Conservation (phyloP, 30 jellyfish, hydroid and myxozoan species). For the Turritopsis rubra region DNA sequence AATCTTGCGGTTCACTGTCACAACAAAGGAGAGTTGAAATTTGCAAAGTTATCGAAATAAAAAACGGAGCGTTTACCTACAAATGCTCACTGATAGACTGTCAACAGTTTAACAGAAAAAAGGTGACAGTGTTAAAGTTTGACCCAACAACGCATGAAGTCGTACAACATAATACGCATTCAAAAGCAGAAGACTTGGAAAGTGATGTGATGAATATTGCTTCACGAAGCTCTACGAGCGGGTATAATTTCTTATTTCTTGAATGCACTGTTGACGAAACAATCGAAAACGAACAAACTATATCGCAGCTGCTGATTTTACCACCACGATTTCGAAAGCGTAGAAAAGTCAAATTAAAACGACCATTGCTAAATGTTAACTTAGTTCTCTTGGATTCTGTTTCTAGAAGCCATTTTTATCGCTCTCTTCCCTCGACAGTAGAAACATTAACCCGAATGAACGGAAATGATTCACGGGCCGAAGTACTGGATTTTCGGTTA, state of each 20-base stretch:
- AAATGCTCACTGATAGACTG: slow-evolving; percentile 15
- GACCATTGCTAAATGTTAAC: slow-evolving; percentile 26
- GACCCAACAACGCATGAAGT: background rate
- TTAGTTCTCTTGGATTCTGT: slow-evolving; percentile 60
- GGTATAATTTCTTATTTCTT: slow-evolving; percentile 42
- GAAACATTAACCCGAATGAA: slow-evolving; percentile 27
- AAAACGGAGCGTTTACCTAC: background rate
- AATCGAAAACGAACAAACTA: background rate
- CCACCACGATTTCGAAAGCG: slow-evolving; percentile 19
- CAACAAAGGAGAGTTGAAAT: background rate
- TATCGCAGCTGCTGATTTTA: slow-evolving; percentile 36
- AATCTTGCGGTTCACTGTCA: slow-evolving; percentile 27
- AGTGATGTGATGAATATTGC: slow-evolving; percentile 9
- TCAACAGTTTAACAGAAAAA: background rate
- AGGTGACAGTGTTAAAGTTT: background rate
- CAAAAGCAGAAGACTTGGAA: slow-evolving; percentile 2
- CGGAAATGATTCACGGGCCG: background rate
- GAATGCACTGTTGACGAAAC: slow-evolving; percentile 24
- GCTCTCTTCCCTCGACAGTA: slow-evolving; percentile 53
- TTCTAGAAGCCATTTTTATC: slow-evolving; percentile 64
- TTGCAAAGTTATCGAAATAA: background rate
- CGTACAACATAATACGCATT: background rate
- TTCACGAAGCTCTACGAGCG: background rate
- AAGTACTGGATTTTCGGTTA: slow-evolving; percentile 55
- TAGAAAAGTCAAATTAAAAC: background rate